phyloP scores from a whole-genome alignment of 2,797 vertebrate species.

The Lateolabrax maculatus region DNA sequence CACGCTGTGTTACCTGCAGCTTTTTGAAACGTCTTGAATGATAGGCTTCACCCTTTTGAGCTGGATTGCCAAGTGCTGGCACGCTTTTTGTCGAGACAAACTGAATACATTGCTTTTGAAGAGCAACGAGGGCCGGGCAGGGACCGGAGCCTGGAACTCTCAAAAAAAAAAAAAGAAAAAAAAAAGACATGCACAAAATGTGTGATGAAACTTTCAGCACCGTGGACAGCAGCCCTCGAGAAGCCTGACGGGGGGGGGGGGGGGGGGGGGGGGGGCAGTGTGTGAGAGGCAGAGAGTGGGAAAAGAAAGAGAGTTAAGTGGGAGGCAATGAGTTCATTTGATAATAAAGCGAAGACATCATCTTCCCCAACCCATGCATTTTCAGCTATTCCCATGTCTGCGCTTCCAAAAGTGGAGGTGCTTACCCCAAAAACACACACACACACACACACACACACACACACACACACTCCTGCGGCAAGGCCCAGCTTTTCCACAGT shows the following conservation, averaged over 20 bases:
- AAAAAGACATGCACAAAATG: constrained; percentile 69
- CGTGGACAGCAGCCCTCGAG: constrained; percentile 79
- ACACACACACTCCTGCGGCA: constrained; percentile 57
- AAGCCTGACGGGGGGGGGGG: constrained; percentile 20
- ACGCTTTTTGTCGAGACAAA: constrained; percentile 74
- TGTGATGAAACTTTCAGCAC: constrained; percentile 85
- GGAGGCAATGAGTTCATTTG: constrained; percentile 67
- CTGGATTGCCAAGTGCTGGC: constrained; percentile 67
- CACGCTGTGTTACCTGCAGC: constrained; percentile 69
- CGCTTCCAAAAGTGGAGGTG: constrained; percentile 56
- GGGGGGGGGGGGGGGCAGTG: neutral
- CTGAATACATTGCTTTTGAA: constrained; percentile 79
- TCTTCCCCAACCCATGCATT: constrained; percentile 44
- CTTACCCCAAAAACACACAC: constrained; percentile 39
- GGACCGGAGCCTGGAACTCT: constrained; percentile 63
- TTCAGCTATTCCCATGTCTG: constrained; percentile 50
- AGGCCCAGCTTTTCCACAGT: constrained; percentile 62
- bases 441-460: constrained; percentile 11
- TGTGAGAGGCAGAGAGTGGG: neutral
- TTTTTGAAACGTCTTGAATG: constrained; percentile 71
- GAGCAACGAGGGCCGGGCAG: constrained; percentile 56
- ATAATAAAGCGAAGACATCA: constrained; percentile 74
- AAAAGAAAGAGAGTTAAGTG: constrained; percentile 24
- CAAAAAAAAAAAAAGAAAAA: too few relatives aligned
- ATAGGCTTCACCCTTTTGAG: constrained; percentile 71